A percentile compares a stretch with the other conserved stretches of the same genome.
Evolutionary conservation across 1,140 invertebrate species (phyloP).

Genomic region (Diplogasteroides magnus): DNA sequence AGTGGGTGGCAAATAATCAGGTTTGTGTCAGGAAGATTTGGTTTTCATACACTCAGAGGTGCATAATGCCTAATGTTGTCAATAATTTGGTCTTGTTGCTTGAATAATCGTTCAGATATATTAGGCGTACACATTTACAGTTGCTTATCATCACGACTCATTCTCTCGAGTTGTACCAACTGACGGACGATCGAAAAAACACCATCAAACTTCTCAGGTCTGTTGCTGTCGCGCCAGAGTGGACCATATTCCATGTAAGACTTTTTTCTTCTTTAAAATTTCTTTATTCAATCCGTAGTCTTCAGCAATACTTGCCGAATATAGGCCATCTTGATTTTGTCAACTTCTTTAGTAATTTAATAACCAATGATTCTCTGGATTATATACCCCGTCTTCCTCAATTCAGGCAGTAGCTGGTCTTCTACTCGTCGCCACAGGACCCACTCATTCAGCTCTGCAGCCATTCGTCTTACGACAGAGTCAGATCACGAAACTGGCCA

Average conservation of each 20-base stretch:
- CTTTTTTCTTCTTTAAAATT: not conserved
- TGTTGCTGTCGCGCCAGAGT: not conserved
- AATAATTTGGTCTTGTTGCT: too few relatives aligned
- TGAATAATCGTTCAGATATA: too few relatives aligned
- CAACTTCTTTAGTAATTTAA: not conserved
- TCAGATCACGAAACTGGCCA: not conserved
- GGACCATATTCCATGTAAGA: not conserved
- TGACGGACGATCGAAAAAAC: not conserved
- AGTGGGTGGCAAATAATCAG: not conserved
- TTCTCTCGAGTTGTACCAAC: not conserved
- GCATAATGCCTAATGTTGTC: too few relatives aligned
- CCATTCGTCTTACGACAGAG: not conserved
- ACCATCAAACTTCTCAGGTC: not conserved
- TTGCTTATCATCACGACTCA: not conserved
- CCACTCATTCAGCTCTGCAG: not conserved
- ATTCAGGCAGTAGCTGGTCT: not conserved
- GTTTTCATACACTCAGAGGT: too few relatives aligned
- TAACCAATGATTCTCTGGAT: not conserved
- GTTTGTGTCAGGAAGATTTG: not conserved
- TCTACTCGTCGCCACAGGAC: not conserved
- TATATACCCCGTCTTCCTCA: not conserved
- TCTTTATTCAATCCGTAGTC: not conserved
- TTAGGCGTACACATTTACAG: not conserved
- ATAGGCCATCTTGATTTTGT: not conserved
- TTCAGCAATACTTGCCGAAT: not conserved